phyloP scores from a whole-genome alignment of 2,888 invertebrate species.

The Dicyrtoma fusca region DNA sequence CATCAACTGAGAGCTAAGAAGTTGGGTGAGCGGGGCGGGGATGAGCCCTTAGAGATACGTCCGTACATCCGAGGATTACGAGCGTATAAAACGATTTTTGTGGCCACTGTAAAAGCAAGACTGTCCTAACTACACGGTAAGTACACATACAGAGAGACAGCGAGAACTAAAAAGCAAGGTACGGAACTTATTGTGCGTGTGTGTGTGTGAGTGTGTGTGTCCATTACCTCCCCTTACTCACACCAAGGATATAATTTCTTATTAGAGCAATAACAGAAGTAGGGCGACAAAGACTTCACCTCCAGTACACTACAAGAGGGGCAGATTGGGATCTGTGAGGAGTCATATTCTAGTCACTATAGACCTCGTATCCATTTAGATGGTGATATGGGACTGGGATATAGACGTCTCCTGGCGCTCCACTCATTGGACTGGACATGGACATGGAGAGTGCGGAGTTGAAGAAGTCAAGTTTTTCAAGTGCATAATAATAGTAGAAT shows the following conservation, averaged over 20 bases:
- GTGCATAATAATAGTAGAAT: not conserved
- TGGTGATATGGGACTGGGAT: no score
- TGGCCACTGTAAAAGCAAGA: no score
- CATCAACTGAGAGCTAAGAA: not conserved
- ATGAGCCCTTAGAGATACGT: not conserved
- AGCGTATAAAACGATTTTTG: not conserved
- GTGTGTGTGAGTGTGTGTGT: constrained; percentile 1
- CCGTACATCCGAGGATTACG: not conserved
- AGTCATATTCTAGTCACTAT: no score
- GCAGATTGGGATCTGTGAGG: not conserved
- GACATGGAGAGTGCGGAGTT: not conserved
- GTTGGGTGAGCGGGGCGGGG: not conserved
- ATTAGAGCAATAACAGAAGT: not conserved
- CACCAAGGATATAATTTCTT: not conserved
- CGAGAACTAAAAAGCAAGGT: no score
- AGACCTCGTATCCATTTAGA: no score
- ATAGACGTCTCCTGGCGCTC: no score
- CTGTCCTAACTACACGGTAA: no score
- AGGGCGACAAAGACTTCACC: not conserved
- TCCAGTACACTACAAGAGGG: not conserved
- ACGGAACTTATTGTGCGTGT: constrained; percentile 1
- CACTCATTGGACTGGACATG: not conserved
- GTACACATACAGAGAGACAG: no score
- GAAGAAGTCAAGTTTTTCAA: no score
- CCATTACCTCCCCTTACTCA: not conserved